Evolutionary conservation across 2,888 invertebrate genomes (phyloP).

Genomic region (Meliscaeva auricollis): DNA sequence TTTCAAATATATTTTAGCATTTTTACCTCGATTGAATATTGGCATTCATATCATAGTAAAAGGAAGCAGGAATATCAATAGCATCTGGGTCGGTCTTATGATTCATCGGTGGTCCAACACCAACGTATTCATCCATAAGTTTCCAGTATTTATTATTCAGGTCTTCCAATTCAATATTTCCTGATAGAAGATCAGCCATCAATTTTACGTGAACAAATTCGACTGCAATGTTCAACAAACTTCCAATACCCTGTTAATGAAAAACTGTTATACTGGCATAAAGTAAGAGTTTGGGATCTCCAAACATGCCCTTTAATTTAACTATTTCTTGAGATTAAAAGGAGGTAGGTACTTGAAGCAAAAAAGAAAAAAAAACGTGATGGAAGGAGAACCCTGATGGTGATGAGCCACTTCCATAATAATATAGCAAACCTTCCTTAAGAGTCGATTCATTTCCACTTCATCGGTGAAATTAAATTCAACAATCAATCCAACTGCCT

Average conservation of each 20-base stretch:
- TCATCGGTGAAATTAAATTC: slow-evolving; percentile 24
- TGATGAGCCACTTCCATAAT: too few relatives aligned
- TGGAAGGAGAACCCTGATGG: too few relatives aligned
- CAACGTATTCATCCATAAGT: slow-evolving; percentile 86
- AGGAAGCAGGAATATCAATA: not conserved
- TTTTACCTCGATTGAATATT: not conserved
- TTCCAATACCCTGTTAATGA: slow-evolving; percentile 42
- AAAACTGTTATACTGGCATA: too few relatives aligned
- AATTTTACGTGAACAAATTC: slow-evolving; percentile 89
- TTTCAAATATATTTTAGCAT: not conserved
- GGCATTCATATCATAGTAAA: not conserved
- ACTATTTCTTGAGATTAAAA: too few relatives aligned
- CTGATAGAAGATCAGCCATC: slow-evolving; percentile 88
- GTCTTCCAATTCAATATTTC: slow-evolving; percentile 85
- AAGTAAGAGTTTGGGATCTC: too few relatives aligned
- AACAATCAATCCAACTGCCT: too few relatives aligned
- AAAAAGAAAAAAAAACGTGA: too few relatives aligned
- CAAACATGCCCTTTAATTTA: too few relatives aligned
- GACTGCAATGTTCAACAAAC: slow-evolving; percentile 78
- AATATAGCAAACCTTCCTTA: slow-evolving; percentile 60
- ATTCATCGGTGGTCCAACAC: slow-evolving; percentile 87
- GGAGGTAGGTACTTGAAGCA: too few relatives aligned
- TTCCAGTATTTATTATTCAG: slow-evolving; percentile 89
- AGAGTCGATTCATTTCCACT: slow-evolving; percentile 49
- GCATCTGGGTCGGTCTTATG: slow-evolving; percentile 80